Percentiles rank a stretch among this genome's conserved stretches.
phyloP scores from a whole-genome alignment of 2,113 vertebrate genomes.

The Rattus norvegicus region DNA sequence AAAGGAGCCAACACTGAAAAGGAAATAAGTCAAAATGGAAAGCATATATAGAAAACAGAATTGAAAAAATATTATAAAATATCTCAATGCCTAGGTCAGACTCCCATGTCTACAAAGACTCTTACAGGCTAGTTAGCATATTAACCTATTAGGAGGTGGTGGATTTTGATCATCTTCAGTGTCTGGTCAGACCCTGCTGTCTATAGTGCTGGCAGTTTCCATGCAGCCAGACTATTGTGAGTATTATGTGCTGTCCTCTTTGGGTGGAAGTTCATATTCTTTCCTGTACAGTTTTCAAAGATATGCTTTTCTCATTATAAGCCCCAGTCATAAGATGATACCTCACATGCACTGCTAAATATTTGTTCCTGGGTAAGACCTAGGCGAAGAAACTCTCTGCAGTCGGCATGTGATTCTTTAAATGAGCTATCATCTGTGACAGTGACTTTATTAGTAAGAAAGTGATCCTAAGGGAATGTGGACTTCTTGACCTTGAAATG shows the following conservation, averaged over 20 bases:
- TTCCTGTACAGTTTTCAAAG: not conserved
- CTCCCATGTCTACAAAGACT: not conserved
- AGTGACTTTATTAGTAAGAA: conserved; percentile 56
- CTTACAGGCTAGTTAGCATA: conserved; percentile 38
- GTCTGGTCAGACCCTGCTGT: conserved; percentile 16
- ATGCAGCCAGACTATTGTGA: not conserved
- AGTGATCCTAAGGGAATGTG: not conserved
- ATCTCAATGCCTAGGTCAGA: conserved; percentile 25
- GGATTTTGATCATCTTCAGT: conserved; percentile 1
- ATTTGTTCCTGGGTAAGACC: conserved; percentile 50
- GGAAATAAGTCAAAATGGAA: not conserved
- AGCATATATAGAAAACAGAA: not conserved
- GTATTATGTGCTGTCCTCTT: accelerated
- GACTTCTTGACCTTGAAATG: not conserved
- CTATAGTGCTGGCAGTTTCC: not conserved
- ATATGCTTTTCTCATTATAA: conserved; percentile 53
- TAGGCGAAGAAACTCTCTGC: not conserved
- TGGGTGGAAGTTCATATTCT: not conserved
- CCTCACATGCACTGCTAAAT: conserved; percentile 22
- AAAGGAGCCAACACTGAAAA: not conserved
- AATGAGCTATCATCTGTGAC: conserved; percentile 46
- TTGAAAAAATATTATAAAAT: not conserved
- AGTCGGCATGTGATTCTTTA: conserved; percentile 48
- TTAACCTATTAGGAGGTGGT: conserved; percentile 61
- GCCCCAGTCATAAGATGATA: conserved; percentile 39